Evolutionary conservation across 1,140 invertebrate genomes (phyloP).

Genomic region (Drosophila auraria): DNA sequence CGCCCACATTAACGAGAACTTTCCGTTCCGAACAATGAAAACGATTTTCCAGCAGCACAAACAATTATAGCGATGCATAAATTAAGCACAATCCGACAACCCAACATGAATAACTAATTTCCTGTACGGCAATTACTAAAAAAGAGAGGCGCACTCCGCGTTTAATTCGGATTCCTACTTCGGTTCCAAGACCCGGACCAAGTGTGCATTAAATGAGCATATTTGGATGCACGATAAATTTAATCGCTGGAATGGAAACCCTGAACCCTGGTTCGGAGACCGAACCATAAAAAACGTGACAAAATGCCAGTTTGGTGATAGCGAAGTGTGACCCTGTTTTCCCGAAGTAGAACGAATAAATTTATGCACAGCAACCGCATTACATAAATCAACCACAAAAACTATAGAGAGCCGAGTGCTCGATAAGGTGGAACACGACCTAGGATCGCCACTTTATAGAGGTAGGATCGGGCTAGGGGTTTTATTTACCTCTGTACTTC

Average conservation of each 20-base stretch:
- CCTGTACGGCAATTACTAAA: slow-evolving; percentile 76
- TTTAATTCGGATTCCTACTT: slow-evolving; percentile 44
- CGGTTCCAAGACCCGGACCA: slow-evolving; percentile 54
- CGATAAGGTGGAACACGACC: slow-evolving; percentile 67
- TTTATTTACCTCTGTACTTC: slow-evolving; percentile 74
- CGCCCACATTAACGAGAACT: slow-evolving; percentile 78
- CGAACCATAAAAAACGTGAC: slow-evolving; percentile 70
- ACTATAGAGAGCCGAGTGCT: slow-evolving; percentile 16
- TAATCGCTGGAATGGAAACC: slow-evolving; percentile 70
- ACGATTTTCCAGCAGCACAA: slow-evolving; percentile 74
- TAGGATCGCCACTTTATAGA: slow-evolving; percentile 46
- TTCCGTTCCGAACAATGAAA: slow-evolving; percentile 58
- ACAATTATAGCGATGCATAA: slow-evolving; percentile 76
- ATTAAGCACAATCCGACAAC: slow-evolving; percentile 57
- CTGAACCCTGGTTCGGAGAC: slow-evolving; percentile 8
- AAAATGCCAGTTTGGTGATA: slow-evolving; percentile 72
- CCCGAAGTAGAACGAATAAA: slow-evolving; percentile 39
- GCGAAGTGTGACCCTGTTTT: slow-evolving; percentile 57
- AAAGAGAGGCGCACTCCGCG: slow-evolving; percentile 30
- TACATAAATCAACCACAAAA: slow-evolving; percentile 47
- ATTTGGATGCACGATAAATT: slow-evolving; percentile 76
- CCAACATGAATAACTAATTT: slow-evolving; percentile 79
- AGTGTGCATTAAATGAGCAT: slow-evolving; percentile 71
- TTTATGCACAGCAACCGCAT: slow-evolving; percentile 42
- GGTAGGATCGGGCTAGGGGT: slow-evolving; percentile 24